Evolutionary conservation across 2,888 invertebrate genomes (phyloP).

Genomic region (Beris morrisii): DNA sequence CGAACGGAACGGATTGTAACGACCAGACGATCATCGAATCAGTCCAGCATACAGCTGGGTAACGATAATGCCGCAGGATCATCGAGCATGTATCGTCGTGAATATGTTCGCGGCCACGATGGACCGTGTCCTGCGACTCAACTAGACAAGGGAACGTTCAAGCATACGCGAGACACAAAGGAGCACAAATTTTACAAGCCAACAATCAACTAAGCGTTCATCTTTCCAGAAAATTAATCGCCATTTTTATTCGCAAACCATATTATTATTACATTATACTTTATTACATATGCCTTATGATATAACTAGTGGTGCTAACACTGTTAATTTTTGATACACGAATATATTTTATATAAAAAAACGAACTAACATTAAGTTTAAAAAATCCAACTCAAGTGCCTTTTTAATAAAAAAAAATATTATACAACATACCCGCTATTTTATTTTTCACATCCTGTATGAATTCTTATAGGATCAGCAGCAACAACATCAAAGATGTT

Average conservation of each 20-base stretch:
- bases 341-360: slow-evolving; percentile 17
- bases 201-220: slow-evolving; percentile 42
- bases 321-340: slow-evolving; percentile 26
- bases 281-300: slow-evolving; percentile 15
- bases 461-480: background rate
- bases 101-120: slow-evolving; percentile 68
- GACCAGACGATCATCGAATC: slow-evolving; percentile 63
- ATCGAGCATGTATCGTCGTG: slow-evolving; percentile 71
- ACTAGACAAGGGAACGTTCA: slow-evolving; percentile 76
- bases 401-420: slow-evolving; percentile 22
- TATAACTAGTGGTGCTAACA: slow-evolving; percentile 30
- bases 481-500: background rate
- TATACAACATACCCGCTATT: background rate
- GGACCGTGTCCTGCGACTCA: slow-evolving; percentile 81
- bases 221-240: background rate
- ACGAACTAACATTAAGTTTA: slow-evolving; percentile 23
- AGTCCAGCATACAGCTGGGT: slow-evolving; percentile 77
- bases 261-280: slow-evolving; percentile 21
- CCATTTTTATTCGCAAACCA: slow-evolving; percentile 18
- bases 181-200: slow-evolving; percentile 83
- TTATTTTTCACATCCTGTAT: background rate
- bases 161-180: slow-evolving; percentile 81
- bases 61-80: slow-evolving; percentile 61
- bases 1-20: slow-evolving; percentile 44
- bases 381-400: slow-evolving; percentile 18